phyloP scores from a whole-genome alignment of 2,797 vertebrate species.

The Antrozous pallidus region DNA sequence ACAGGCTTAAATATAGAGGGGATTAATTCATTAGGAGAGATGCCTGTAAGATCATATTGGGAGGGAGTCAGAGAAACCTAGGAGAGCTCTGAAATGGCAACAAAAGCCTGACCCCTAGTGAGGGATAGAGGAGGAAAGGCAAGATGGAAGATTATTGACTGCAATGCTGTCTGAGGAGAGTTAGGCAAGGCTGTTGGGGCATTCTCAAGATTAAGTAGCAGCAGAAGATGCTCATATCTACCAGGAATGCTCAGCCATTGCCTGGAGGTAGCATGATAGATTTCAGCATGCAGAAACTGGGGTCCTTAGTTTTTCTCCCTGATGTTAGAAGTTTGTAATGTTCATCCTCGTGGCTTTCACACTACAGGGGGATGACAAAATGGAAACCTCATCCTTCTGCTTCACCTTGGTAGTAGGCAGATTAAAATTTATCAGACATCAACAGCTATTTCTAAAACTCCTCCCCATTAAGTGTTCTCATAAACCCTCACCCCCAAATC shows the following conservation, averaged over 20 bases:
- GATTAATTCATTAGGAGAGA: neutral
- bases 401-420: neutral
- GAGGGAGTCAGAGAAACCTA: neutral
- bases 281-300: neutral
- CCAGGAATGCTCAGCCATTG: neutral
- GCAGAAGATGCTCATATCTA: neutral
- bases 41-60: neutral
- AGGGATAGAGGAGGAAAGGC: neutral
- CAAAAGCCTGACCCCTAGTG: neutral
- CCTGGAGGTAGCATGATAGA: neutral
- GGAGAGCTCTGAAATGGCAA: neutral
- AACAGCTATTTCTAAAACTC: neutral
- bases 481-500: neutral
- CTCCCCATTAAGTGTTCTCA: neutral
- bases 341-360: neutral
- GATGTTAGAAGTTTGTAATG: neutral
- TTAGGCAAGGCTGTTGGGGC: neutral
- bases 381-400: neutral
- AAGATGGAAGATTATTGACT: neutral
- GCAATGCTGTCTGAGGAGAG: neutral
- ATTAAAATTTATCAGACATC: neutral
- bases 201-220: neutral
- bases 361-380: neutral
- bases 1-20: neutral
- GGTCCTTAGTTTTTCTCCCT: neutral